phyloP scores from a whole-genome alignment of 2,888 invertebrate genomes.

The Eubasilissa splendida region DNA sequence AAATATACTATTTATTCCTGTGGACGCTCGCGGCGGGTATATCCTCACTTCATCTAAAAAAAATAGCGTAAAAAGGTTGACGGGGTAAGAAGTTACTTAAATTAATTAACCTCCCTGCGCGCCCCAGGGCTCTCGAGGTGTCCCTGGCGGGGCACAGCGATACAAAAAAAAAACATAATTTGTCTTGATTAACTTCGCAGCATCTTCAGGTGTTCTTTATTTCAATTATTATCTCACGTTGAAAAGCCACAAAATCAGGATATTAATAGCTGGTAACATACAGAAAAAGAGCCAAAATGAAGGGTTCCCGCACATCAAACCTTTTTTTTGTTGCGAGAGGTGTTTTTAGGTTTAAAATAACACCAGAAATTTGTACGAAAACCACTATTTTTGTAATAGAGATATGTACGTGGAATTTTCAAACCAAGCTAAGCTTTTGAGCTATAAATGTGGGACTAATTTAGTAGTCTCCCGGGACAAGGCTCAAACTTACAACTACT shows the following conservation, averaged over 20 bases:
- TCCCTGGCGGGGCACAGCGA: slow-evolving; percentile 32
- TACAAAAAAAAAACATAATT: slow-evolving; percentile 45
- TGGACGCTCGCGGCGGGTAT: no score
- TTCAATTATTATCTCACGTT: slow-evolving; percentile 57
- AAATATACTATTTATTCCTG: no score
- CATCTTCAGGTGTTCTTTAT: slow-evolving; percentile 57
- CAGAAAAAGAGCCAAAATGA: background rate
- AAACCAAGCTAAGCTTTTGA: no score
- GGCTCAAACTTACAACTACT: no score
- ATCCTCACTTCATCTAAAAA: no score
- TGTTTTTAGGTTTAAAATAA: no score
- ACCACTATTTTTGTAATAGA: no score
- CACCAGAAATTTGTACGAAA: no score
- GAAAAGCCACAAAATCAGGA: slow-evolving; percentile 49
- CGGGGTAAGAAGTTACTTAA: slow-evolving; percentile 53
- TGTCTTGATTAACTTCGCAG: slow-evolving; percentile 55
- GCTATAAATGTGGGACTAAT: no score
- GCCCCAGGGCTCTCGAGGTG: background rate
- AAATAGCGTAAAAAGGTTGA: background rate
- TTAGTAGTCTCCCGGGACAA: no score
- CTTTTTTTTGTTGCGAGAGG: background rate
- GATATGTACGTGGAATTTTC: no score
- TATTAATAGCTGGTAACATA: slow-evolving; percentile 48
- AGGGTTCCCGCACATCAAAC: background rate
- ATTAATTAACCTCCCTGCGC: slow-evolving; percentile 52